Evolutionary conservation across 1,140 invertebrate species (phyloP), one percentile per base, ranked within the genome.

Genomic region (Araneus ventricosus): DNA sequence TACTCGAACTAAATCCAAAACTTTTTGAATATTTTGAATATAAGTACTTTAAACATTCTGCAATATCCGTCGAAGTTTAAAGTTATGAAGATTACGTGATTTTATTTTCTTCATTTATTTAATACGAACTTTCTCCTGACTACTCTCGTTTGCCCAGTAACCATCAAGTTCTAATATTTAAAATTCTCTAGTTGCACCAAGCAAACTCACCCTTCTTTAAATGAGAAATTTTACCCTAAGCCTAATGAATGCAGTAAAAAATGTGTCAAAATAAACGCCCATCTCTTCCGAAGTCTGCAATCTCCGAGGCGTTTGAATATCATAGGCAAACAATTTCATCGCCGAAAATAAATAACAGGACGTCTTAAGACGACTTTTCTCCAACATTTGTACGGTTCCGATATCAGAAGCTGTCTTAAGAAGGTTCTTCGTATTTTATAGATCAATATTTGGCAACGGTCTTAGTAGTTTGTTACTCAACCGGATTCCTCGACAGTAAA

Each of bases 371-470:
- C n/a, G 37, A 4, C 8, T 22, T 80, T 37, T 24, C 75, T 80
- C 20, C 70, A 24, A 6, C 70, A 20, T 79, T 79, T 63, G 59
- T 63, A n/a, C 22, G n/a, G 59, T 63, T 70, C 27, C 8, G 27
- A 17, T 30, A 70, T 70, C 63, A 70, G n/a, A 70, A 80, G 75
- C 6, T 37, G 37, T 24, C 41, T 80, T 39, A 39, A 80, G 37
- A 80, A n/a, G 5, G 6, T 41, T 20, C 20, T 20, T 39, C 79
- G 34, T 41, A 41, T 80, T 80, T 39, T 80, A 80, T 80, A 80
- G 79, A 80, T 80, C 79, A 80, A 80, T 80, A 80, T 80, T 80
- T 80, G 79, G 79, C 34, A 80, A 80, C 6, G 17, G 79, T 39
- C 79, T 80, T 24, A 80, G 27, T 30, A 27, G 34, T 80, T 39